phyloP scores from a whole-genome alignment of 2,113 vertebrate species.

The Urocolius indicus region DNA sequence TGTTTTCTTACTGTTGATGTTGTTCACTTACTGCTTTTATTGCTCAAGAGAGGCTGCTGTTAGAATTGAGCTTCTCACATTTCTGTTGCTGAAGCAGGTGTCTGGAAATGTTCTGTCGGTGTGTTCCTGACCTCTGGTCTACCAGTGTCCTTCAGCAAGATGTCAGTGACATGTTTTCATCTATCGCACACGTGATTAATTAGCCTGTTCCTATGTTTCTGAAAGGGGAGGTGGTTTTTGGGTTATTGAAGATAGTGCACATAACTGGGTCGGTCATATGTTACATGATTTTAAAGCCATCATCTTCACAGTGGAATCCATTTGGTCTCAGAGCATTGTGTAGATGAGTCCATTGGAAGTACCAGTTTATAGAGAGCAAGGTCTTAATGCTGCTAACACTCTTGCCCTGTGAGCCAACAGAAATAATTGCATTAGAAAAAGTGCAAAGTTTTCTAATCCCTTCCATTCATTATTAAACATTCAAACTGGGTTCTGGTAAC shows the following conservation, averaged over 20 bases:
- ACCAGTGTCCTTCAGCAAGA: neutral
- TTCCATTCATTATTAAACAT: neutral
- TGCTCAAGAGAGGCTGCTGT: neutral
- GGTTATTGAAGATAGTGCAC: neutral
- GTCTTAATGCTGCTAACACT: neutral
- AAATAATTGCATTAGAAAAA: neutral
- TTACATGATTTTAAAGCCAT: slow-evolving; percentile 5
- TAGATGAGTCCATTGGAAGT: neutral
- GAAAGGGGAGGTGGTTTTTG: neutral
- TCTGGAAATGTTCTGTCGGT: neutral
- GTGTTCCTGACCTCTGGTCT: neutral
- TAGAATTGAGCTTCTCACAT: neutral
- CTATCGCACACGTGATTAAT: neutral
- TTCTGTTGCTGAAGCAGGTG: neutral
- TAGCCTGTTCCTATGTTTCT: neutral
- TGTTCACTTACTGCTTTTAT: neutral
- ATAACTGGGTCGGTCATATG: neutral
- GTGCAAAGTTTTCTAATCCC: neutral
- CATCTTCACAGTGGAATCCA: neutral
- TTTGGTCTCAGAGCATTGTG: neutral
- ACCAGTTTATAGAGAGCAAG: neutral
- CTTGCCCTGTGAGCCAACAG: neutral
- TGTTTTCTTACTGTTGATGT: neutral
- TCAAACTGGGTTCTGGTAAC: neutral
- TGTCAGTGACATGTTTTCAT: neutral